These are phyloP conservation scores for Poecilia gillii DNA, from an alignment of 2,797 vertebrate genomes.

Conservation along the genomic window DNA sequence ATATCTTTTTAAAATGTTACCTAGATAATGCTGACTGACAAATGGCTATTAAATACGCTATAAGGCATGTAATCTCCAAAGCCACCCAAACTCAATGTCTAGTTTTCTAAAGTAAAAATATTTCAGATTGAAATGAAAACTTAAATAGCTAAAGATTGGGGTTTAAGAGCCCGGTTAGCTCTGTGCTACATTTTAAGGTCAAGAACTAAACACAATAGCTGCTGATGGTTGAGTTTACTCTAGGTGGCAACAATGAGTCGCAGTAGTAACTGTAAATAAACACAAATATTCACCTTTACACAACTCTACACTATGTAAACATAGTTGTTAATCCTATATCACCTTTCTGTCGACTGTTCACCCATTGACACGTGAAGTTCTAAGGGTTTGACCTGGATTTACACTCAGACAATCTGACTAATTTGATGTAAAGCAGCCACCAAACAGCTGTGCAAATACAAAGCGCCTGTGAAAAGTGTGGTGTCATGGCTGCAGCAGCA, in stretches of 20 bases:
- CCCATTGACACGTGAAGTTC: not conserved
- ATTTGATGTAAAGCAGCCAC: slow-evolving; percentile 46
- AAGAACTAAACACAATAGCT: not conserved
- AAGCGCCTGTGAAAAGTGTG: slow-evolving; percentile 58
- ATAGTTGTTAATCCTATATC: not conserved
- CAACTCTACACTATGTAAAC: not conserved
- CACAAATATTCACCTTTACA: not conserved
- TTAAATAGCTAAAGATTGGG: not conserved
- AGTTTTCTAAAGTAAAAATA: not conserved
- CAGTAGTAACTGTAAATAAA: not conserved
- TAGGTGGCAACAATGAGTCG: not conserved
- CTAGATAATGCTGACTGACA: too few relatives aligned
- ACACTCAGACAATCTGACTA: slow-evolving; percentile 28
- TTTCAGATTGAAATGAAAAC: not conserved
- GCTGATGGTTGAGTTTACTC: not conserved
- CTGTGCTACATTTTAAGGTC: not conserved
- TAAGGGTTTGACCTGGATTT: slow-evolving; percentile 21
- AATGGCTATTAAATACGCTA: not conserved
- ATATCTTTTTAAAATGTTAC: not conserved
- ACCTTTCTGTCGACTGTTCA: not conserved
- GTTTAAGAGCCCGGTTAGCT: not conserved
- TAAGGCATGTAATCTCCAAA: not conserved
- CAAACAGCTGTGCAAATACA: slow-evolving; percentile 72
- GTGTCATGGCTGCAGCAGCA: slow-evolving; percentile 62
- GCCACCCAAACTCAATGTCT: not conserved